Evolutionary conservation across 1,140 invertebrate genomes (phyloP), one percentile per base, ranked within the genome.

Genomic region (Cyclargus thomasi): DNA sequence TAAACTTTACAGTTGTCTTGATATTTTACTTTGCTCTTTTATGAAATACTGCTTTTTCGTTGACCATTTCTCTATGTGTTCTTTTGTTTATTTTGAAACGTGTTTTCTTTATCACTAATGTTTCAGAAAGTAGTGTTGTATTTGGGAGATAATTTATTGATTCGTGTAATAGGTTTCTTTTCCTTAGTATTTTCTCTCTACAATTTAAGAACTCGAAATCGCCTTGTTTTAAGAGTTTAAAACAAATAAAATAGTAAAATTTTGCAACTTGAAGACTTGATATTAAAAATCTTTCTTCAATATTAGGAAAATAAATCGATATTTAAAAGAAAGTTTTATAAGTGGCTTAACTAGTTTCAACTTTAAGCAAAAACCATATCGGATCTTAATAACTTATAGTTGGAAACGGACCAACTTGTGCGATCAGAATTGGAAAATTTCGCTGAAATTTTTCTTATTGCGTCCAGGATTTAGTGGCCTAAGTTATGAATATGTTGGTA

Each of bases 201-300:
- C 23, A 23, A 23, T 23, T 29, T 29, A 29, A 29, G 29, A 29
- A 5, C 29, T 29, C 8, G 29, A 29, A 29, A 29, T 29, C 29
- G 0, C 2, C 39, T 14, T 47, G 14, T 16, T 16, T 29, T 47
- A 16, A 47, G 14, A 0, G 10, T 47, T 47, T 47, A 47, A 47
- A 2, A 14, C 39, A 47, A 47, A 16, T 47, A 47, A 47, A n/a
- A n/a, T n/a, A n/a, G n/a, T n/a, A n/a, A n/a, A n/a, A 11, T 47
- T 47, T 47, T 16, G 10, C 6, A 47, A 47, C 39, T 47, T 11
- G 10, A 1, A 6, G 29, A 47, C 6, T 47, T 11, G 39, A 47
- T 47, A 47, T 47, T 47, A 47, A 47, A 47, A 47, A 47, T 47
- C 39, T 47, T 47, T 47, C 39, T 47, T 47, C 39, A 47, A 47